Percentiles rank a stretch among this genome's conserved stretches.
Evolutionary conservation across 2,113 vertebrate genomes (phyloP).

Genomic region (Acinonyx jubatus): DNA sequence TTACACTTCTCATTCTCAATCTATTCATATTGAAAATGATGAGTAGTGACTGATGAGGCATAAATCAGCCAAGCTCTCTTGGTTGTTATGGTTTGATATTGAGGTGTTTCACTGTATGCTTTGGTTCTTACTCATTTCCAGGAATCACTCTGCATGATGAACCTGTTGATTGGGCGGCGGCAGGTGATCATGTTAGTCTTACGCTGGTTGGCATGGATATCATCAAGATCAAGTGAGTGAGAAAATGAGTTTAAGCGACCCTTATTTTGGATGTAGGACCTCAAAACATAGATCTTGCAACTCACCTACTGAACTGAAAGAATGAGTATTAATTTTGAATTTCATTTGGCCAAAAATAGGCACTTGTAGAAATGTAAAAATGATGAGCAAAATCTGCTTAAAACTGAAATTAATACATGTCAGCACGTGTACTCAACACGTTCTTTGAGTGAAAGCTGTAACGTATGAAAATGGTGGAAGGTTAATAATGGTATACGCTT

Average conservation of each 20-base stretch:
- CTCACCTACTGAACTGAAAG: slow-evolving; percentile 76
- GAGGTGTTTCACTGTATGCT: slow-evolving; percentile 86
- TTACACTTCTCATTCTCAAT: slow-evolving; percentile 84
- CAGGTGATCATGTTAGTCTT: slow-evolving; percentile 97
- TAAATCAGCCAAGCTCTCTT: slow-evolving; percentile 77
- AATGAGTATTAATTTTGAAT: slow-evolving; percentile 73
- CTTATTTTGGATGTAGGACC: slow-evolving; percentile 78
- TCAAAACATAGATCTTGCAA: slow-evolving; percentile 63
- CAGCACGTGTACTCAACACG: not conserved
- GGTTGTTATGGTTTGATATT: slow-evolving; percentile 82
- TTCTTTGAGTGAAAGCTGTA: slow-evolving; percentile 20
- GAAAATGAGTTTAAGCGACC: slow-evolving; percentile 78
- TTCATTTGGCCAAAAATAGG: not conserved
- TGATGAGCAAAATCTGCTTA: slow-evolving; percentile 45
- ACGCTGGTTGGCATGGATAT: slow-evolving; percentile 99
- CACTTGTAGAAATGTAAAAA: not conserved
- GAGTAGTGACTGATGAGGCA: slow-evolving; percentile 87
- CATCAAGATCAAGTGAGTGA: slow-evolving; percentile 99
- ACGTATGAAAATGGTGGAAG: not conserved
- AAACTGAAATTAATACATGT: slow-evolving; percentile 73
- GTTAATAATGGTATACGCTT: not conserved
- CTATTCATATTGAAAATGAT: slow-evolving; percentile 90
- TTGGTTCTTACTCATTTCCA: slow-evolving; percentile 90
- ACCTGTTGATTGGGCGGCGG: slow-evolving; percentile 96
- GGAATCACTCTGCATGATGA: slow-evolving; percentile 97